Base-by-base conservation (phyloP, 64 coral and sea anemone species). In the Montipora efflorescens region DNA sequence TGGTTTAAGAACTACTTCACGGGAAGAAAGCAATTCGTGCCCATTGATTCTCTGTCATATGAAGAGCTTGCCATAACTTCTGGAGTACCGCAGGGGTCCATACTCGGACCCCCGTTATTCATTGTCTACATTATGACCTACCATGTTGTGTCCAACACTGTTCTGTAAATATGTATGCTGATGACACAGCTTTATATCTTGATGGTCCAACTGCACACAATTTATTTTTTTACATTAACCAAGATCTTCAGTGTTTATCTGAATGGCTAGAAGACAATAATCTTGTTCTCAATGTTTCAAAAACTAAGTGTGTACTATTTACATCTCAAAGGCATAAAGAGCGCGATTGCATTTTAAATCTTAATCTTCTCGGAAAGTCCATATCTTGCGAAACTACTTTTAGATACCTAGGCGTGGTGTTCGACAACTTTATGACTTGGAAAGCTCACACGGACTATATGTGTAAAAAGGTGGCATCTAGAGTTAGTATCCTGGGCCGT, bases 91-190 rank as follows among this genome's bases (percentile, higher is more conserved):
- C 44, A 79, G 15, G 76, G 76, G 10, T 11, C 15, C 45, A 79
- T 79, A 10, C 45, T 15, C 45, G 45, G 76, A 79, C 76, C 45
- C 25, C 8, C 0, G 44, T 79, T 19, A 79, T 79, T 79, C 45
- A 49, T 79, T 15, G 76, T 79, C 36, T 77, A 77, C 75, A 77
- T 45, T 13, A 77, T 77, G 75, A 77, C 45, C 45, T 77, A 79
- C 47, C 47, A 52, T 14, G 6, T 79, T 79, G 48, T 18, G 76
- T 49, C 45, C 48, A 79, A 79, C 76, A 48, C 76, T 50, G 45
- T 79, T 79, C 76, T 15, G 47, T 79, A 78, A 52, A 78, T 16
- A 78, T 78, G 70, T 74, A 74, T 3, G 70, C 70, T 22, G 70
- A 74, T 25, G 70, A 74, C 21, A 25, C n/a, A n/a, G 70, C 5